Base-by-base conservation (phyloP, 2,113 vertebrate genomes). In the Beaufortia kweichowensis region DNA sequence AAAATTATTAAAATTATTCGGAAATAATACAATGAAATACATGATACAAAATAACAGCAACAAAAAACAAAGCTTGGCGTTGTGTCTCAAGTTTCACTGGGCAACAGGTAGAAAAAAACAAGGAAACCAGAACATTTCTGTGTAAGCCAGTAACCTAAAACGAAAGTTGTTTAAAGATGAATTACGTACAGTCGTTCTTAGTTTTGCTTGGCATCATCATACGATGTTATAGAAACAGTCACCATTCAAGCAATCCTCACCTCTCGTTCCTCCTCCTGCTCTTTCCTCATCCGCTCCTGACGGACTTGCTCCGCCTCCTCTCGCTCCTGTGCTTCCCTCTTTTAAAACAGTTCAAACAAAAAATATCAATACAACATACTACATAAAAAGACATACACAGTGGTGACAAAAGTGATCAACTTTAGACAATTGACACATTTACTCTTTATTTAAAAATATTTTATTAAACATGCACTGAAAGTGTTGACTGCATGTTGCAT, bases 181-280 rank as follows among this genome's bases (percentile, higher is more conserved):
- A 43, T 72, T 59, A n/a, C 23, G 26, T 12, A 61, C 9, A 24
- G 35, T 12, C 15, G 6, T 59, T 59, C 33, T 59, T 7, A 59
- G 3, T 4, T 59, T 59, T 71, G 41, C 21, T 59, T 71, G 35
- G 23, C 12, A 28, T n/a, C n/a, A 14, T 59, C 68, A 41, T 71
- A 59, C 68, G 7, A 0, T 26, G 53, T 41, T 71, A 41, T 12
- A 41, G 68, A 71, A 71, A 71, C 65, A 61, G 53, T 68, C 53
- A 29, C 43, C n/a, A 66, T 21, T 4, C 19, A 53, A 59, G 9
- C 2, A 10, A 65, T n/a, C 6, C 90, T 79, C 81, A 99, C 97
- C 95, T 99, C 96, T 81, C 96, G 94, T 82, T 99, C 97, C 43
- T 99, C 96, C 81, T 98, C 97, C 86, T 98, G 95, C 41, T 99